Evolutionary conservation across 2,113 vertebrate species (phyloP).

Genomic region (Rhea americana): DNA sequence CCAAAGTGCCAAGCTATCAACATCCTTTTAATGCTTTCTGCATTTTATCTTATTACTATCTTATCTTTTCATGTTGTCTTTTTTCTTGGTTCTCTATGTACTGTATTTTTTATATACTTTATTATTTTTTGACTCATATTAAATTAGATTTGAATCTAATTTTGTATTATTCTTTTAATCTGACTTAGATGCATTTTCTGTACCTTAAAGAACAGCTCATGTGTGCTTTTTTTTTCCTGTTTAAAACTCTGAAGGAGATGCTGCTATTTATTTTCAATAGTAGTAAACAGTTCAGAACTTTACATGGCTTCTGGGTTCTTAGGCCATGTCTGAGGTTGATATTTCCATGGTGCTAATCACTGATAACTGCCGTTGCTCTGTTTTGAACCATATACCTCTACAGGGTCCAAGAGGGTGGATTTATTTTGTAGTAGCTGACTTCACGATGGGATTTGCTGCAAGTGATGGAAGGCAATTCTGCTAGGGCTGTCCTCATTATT

Average conservation of each 20-base stretch:
- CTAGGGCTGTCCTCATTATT: background rate
- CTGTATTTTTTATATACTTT: background rate
- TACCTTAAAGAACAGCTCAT: background rate
- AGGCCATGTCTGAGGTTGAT: background rate
- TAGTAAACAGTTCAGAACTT: background rate
- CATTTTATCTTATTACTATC: background rate
- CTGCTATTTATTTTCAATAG: background rate
- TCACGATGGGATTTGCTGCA: background rate
- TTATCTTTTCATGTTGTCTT: background rate
- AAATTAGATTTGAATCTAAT: background rate
- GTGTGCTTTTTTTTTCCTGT: background rate
- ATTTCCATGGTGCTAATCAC: background rate
- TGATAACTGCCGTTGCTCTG: background rate
- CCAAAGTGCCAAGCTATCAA: background rate
- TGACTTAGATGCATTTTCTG: background rate
- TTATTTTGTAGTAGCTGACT: background rate
- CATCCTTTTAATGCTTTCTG: background rate
- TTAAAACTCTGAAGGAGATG: background rate
- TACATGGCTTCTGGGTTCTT: background rate
- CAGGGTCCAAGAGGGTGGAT: background rate
- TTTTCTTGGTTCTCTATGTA: background rate
- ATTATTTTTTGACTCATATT: accelerated
- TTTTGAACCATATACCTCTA: background rate
- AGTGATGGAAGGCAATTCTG: background rate
- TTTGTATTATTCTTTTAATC: background rate